These are phyloP conservation scores for Ciconia stormi DNA, from an alignment of 2,113 vertebrate species.

Conservation along the genomic window DNA sequence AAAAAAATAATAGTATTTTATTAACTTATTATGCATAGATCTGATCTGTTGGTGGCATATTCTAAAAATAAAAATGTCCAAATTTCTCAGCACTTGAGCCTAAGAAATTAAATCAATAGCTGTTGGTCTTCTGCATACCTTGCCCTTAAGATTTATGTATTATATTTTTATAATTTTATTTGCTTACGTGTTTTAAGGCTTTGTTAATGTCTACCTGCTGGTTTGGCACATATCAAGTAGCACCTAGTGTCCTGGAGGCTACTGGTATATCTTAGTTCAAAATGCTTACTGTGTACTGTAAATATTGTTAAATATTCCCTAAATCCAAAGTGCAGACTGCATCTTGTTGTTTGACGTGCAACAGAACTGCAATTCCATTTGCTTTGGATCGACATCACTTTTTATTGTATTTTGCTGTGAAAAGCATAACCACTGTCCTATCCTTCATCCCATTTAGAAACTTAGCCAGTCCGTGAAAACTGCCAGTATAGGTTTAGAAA, in stretches of 20 bases:
- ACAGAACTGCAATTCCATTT: background rate
- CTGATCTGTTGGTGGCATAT: background rate
- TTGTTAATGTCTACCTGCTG: background rate
- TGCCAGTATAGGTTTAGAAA: background rate
- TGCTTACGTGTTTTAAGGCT: background rate
- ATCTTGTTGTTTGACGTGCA: background rate
- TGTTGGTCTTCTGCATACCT: background rate
- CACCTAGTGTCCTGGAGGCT: background rate
- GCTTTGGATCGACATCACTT: background rate
- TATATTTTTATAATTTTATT: background rate
- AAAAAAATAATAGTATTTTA: background rate
- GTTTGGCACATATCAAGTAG: background rate
- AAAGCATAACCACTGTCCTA: background rate
- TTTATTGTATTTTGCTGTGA: background rate
- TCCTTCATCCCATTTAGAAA: background rate
- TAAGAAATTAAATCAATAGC: background rate
- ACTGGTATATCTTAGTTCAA: background rate
- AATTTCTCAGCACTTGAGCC: background rate
- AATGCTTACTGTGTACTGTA: background rate
- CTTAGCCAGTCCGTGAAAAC: background rate
- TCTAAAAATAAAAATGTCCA: background rate
- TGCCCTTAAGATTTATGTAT: background rate
- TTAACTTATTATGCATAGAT: background rate
- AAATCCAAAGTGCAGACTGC: background rate
- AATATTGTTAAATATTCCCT: background rate